Conservation (phyloP, 2,113 vertebrate genomes). For the Colistium nudipinnis region DNA sequence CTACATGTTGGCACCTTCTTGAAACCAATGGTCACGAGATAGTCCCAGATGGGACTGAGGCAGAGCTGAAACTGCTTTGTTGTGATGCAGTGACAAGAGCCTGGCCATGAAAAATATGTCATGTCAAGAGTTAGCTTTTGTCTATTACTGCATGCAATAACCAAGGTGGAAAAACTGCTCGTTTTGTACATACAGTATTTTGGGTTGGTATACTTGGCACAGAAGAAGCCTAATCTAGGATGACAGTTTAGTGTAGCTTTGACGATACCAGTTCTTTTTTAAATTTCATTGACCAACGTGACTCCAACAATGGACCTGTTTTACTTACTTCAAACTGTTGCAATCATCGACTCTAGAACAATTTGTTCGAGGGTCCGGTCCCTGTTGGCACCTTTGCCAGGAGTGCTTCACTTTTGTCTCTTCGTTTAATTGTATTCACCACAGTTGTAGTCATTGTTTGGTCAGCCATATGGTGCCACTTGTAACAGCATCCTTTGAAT, state of each 20-base stretch:
- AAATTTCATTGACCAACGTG: not conserved
- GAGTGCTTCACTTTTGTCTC: not conserved
- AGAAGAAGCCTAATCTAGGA: constrained; percentile 53
- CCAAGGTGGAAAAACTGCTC: constrained; percentile 62
- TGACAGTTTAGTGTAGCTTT: constrained; percentile 33
- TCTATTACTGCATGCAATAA: constrained; percentile 80
- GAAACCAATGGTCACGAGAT: not conserved
- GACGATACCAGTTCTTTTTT: constrained; percentile 11
- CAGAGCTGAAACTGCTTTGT: constrained; percentile 29
- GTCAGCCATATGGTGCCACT: constrained; percentile 17
- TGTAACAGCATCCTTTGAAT: constrained; percentile 2
- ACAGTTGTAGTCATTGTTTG: not conserved
- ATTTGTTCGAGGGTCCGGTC: not conserved
- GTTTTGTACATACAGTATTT: constrained; percentile 79
- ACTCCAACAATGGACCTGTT: constrained; percentile 21
- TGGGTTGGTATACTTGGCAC: constrained; percentile 53
- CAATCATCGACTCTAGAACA: not conserved
- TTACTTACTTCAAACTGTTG: constrained; percentile 2
- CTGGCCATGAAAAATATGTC: constrained; percentile 50
- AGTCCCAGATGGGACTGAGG: constrained; percentile 1
- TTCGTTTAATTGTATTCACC: not conserved
- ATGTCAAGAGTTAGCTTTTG: constrained; percentile 48
- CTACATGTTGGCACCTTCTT: constrained; percentile 15
- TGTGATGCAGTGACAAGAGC: constrained; percentile 59
- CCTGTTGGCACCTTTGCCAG: not conserved